phyloP scores from a whole-genome alignment of 2,888 invertebrate species.

The Drosophila planitibia region DNA sequence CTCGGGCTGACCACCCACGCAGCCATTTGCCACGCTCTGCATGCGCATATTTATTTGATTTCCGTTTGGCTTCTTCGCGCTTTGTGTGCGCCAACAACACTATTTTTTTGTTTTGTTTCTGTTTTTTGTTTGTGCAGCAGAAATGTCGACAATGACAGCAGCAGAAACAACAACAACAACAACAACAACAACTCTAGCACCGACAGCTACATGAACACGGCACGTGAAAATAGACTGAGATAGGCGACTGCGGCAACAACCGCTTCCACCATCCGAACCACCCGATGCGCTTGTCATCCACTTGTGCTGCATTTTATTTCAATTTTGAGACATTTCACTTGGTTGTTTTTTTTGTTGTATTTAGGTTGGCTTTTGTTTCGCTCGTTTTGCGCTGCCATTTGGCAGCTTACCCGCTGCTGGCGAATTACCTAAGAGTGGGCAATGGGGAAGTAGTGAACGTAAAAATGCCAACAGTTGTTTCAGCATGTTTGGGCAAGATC shows the following conservation, averaged over 20 bases:
- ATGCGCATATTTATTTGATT: constrained; percentile 66
- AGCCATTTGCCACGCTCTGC: constrained; percentile 42
- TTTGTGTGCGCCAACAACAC: constrained; percentile 1
- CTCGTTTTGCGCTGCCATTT: constrained; percentile 25
- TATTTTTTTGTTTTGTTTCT: constrained; percentile 9
- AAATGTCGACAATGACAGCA: constrained; percentile 72
- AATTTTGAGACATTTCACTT: constrained; percentile 69
- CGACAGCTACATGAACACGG: constrained; percentile 33
- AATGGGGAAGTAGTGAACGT: constrained; percentile 13
- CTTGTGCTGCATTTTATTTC: constrained; percentile 59
- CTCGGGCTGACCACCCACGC: background rate
- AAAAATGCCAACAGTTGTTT: constrained; percentile 3
- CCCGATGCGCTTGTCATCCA: constrained; percentile 18
- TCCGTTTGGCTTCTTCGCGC: constrained; percentile 32
- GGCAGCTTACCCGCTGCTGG: constrained; percentile 6
- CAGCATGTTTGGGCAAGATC: constrained; percentile 2
- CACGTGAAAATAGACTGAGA: constrained; percentile 39
- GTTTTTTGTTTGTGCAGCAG: constrained; percentile 50
- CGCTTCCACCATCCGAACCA: background rate
- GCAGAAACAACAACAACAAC: constrained; percentile 30
- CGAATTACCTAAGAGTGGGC: constrained; percentile 18
- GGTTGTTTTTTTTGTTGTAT: constrained; percentile 29
- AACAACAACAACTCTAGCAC: constrained; percentile 9
- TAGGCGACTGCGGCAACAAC: constrained; percentile 19
- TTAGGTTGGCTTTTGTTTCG: constrained; percentile 37